These are phyloP conservation scores for Phylloscopus whistleri DNA, from an alignment of 2,113 vertebrate genomes.

Conservation along the genomic window DNA sequence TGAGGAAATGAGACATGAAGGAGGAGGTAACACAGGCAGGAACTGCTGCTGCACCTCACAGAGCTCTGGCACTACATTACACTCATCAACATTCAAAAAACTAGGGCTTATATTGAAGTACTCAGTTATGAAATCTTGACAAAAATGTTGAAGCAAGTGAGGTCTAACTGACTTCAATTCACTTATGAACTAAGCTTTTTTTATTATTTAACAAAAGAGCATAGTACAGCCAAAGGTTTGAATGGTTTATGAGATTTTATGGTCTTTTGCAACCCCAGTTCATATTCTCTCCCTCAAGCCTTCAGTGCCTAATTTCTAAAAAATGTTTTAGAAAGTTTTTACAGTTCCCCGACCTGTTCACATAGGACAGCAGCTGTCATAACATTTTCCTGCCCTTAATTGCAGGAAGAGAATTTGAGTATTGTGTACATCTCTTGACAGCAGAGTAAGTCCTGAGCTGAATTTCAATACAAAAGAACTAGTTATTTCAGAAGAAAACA, in stretches of 20 bases:
- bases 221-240: slow-evolving; percentile 25
- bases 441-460: neutral
- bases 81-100: neutral
- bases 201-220: slow-evolving; percentile 16
- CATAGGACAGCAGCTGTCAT: slow-evolving; percentile 45
- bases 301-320: slow-evolving; percentile 35
- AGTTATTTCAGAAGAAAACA: neutral
- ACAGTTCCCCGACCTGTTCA: neutral
- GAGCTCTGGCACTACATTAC: neutral
- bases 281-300: slow-evolving; percentile 22
- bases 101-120: neutral
- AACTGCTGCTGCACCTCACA: neutral
- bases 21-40: neutral
- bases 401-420: neutral
- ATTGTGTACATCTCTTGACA: neutral
- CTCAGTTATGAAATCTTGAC: neutral
- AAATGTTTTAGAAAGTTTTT: slow-evolving; percentile 38
- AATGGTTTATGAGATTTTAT: slow-evolving; percentile 46
- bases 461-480: slow-evolving; percentile 15
- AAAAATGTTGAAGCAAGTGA: neutral
- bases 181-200: neutral
- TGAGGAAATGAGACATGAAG: neutral
- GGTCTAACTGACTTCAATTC: neutral
- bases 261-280: slow-evolving; percentile 34
- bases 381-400: slow-evolving; percentile 40